Percentiles rank a stretch among this genome's conserved stretches.
phyloP scores from a whole-genome alignment of 2,888 invertebrate species.

The Lacanobia oleracea region DNA sequence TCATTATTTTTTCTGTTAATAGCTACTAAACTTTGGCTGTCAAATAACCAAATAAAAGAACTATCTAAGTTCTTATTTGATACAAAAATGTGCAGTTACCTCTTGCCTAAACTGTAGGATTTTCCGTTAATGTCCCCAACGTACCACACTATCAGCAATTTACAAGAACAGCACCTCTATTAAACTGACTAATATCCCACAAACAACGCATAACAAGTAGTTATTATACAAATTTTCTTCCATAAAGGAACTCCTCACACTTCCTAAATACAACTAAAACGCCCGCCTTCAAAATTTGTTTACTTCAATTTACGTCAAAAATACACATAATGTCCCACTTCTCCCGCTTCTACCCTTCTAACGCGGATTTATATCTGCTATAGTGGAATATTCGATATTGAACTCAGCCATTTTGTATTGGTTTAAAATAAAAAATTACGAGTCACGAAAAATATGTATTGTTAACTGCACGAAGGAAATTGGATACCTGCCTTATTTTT shows the following conservation, averaged over 20 bases:
- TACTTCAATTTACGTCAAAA: slow-evolving; percentile 47
- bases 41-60: too few species aligned
- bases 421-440: slow-evolving; percentile 13
- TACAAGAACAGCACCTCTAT: slow-evolving; percentile 1
- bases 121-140: neutral
- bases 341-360: slow-evolving; percentile 1
- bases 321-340: slow-evolving; percentile 32
- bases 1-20: too few species aligned
- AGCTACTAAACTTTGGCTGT: too few species aligned
- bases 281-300: slow-evolving; percentile 39
- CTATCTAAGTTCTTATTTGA: too few species aligned
- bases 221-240: neutral
- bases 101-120: neutral
- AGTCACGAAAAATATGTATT: neutral
- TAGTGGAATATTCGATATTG: slow-evolving; percentile 17
- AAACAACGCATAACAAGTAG: slow-evolving; percentile 15
- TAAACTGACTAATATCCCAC: slow-evolving; percentile 10
- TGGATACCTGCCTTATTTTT: too few species aligned
- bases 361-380: slow-evolving; percentile 30
- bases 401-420: slow-evolving; percentile 8
- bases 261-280: slow-evolving; percentile 25
- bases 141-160: neutral
- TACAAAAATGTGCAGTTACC: neutral
- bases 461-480: neutral
- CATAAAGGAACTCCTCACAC: slow-evolving; percentile 17